Percentiles rank a stretch among this genome's conserved stretches.
phyloP scores from a whole-genome alignment of 1,140 invertebrate species.

The Drosophila persimilis region DNA sequence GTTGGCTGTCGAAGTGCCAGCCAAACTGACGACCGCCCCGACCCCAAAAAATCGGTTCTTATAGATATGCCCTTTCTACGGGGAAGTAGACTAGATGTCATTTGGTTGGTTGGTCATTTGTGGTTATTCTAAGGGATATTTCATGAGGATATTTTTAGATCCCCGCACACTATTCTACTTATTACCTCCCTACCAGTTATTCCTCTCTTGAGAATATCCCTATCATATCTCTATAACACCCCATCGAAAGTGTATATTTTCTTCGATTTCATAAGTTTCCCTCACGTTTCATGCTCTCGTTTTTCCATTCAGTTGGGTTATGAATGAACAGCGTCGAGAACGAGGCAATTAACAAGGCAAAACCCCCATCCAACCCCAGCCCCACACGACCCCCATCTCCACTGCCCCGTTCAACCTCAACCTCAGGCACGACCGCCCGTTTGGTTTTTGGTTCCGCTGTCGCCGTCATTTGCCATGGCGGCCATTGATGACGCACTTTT shows the following conservation, averaged over 20 bases:
- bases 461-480: conserved; percentile 64
- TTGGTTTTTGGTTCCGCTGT: conserved; percentile 53
- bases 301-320: conserved; percentile 53
- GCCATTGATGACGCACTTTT: conserved; percentile 82
- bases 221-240: no score
- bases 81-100: no score
- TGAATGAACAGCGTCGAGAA: conserved; percentile 61
- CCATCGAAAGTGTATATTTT: conserved; percentile 9
- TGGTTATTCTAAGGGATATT: no score
- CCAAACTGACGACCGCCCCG: conserved; percentile 46
- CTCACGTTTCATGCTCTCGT: conserved; percentile 18
- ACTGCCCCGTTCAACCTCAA: conserved; percentile 3
- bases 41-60: conserved; percentile 24
- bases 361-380: conserved; percentile 31
- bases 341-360: conserved; percentile 63
- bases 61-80: not conserved
- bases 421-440: not conserved
- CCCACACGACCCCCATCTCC: not conserved
- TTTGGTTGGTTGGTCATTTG: no score
- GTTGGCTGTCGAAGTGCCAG: conserved; percentile 27
- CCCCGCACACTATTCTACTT: no score
- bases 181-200: no score
- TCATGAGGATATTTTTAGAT: no score
- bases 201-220: not conserved
- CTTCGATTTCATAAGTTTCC: not conserved